Evolutionary conservation across 2,797 vertebrate genomes (phyloP).

Genomic region (Danio albolineatus): DNA sequence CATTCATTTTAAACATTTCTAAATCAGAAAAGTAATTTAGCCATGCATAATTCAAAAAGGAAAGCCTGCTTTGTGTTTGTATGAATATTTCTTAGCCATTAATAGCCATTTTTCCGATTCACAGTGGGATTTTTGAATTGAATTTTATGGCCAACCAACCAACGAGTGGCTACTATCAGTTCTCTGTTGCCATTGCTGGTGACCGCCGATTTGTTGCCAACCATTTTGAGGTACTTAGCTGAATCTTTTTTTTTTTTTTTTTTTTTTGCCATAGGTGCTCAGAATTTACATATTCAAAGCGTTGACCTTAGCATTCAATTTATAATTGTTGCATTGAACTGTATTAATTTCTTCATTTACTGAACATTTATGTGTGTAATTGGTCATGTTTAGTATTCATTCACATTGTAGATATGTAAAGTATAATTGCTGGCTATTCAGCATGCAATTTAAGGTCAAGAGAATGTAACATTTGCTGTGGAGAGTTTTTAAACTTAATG

Average conservation of each 20-base stretch:
- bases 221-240: conserved; percentile 86
- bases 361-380: conserved; percentile 18
- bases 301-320: conserved; percentile 6
- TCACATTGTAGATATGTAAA: conserved; percentile 42
- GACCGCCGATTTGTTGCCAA: conserved; percentile 91
- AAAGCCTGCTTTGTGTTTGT: no score
- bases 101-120: conserved; percentile 16
- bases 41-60: no score
- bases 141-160: conserved; percentile 93
- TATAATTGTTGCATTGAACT: conserved; percentile 14
- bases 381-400: background rate
- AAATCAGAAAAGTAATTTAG: background rate
- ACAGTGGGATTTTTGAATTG: conserved; percentile 90
- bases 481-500: conserved; percentile 26
- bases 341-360: conserved; percentile 40
- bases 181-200: conserved; percentile 87
- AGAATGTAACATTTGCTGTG: conserved; percentile 15
- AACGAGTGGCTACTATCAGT: conserved; percentile 96
- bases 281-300: background rate
- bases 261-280: background rate
- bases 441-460: conserved; percentile 45
- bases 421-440: conserved; percentile 44
- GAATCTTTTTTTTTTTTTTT: conserved; percentile 16
- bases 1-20: background rate
- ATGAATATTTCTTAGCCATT: background rate